phyloP scores from a whole-genome alignment of 2,888 invertebrate genomes.

The Malacosoma neustria region DNA sequence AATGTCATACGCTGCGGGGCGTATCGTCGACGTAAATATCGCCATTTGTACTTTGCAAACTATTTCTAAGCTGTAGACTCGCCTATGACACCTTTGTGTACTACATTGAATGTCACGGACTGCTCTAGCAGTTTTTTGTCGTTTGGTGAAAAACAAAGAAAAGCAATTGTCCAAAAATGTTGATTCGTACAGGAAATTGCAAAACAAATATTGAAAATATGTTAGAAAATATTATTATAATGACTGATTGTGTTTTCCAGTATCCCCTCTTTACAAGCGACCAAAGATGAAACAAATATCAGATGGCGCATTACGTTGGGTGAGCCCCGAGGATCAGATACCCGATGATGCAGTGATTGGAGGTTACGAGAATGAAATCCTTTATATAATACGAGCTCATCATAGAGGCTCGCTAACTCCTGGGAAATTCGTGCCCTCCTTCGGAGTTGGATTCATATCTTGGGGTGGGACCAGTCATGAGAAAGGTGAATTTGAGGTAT shows the following conservation, averaged over 20 bases:
- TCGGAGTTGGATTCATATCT: slow-evolving; percentile 80
- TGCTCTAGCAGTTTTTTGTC: no score
- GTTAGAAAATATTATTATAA: no score
- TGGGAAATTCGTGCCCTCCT: slow-evolving; percentile 83
- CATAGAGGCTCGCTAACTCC: slow-evolving; percentile 85
- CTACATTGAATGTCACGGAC: no score
- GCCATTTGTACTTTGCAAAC: no score
- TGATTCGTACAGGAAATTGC: no score
- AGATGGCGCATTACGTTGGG: slow-evolving; percentile 77
- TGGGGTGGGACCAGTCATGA: slow-evolving; percentile 85
- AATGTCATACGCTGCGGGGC: no score
- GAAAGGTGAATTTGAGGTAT: slow-evolving; percentile 80
- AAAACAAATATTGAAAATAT: no score
- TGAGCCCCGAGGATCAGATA: slow-evolving; percentile 73
- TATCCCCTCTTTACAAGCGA: slow-evolving; percentile 24
- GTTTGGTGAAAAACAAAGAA: no score
- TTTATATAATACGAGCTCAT: slow-evolving; percentile 80
- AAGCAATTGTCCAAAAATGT: no score
- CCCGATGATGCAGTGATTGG: slow-evolving; percentile 83
- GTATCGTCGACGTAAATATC: no score
- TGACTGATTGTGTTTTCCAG: slow-evolving; percentile 16
- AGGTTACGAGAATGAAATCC: slow-evolving; percentile 76
- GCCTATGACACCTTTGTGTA: no score
- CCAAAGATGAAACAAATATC: slow-evolving; percentile 23
- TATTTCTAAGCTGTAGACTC: no score